Conservation (phyloP, 2,888 invertebrate genomes). For the Tillus elongatus region DNA sequence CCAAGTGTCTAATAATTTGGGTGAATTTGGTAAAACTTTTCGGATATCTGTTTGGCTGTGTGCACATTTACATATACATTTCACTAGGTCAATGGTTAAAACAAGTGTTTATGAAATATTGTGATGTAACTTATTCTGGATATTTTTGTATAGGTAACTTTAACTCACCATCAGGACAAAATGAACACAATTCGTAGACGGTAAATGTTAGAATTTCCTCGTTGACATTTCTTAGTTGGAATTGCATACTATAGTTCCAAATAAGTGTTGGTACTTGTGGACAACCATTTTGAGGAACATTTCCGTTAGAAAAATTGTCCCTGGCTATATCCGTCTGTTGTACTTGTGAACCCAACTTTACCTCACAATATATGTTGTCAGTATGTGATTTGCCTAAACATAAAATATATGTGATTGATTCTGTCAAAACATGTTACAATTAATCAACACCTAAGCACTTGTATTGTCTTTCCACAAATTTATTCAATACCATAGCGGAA, state of each 20-base stretch:
- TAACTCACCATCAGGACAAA: slow-evolving; percentile 59
- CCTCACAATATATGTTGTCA: slow-evolving; percentile 64
- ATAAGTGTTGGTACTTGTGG: slow-evolving; percentile 44
- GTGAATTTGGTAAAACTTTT: too few species aligned
- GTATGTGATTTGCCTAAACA: slow-evolving; percentile 46
- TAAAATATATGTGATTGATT: slow-evolving; percentile 10
- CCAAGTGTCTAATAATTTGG: too few species aligned
- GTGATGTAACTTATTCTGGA: too few species aligned
- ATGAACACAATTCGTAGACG: slow-evolving; percentile 61
- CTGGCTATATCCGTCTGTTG: slow-evolving; percentile 55
- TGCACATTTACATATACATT: too few species aligned
- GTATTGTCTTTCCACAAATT: too few species aligned
- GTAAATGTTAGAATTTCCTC: slow-evolving; percentile 61
- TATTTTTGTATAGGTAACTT: too few species aligned
- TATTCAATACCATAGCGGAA: too few species aligned
- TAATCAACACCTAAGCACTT: too few species aligned
- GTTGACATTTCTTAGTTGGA: slow-evolving; percentile 57
- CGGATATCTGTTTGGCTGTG: too few species aligned
- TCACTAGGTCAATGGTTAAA: too few species aligned
- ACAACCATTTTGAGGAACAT: slow-evolving; percentile 31
- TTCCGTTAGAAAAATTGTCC: slow-evolving; percentile 38
- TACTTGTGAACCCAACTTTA: slow-evolving; percentile 62
- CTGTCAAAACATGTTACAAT: too few species aligned
- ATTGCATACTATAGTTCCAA: slow-evolving; percentile 72
- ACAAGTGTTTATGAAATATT: too few species aligned